Conservation (phyloP, 2,888 invertebrate genomes). For the Penaeus monodon region DNA sequence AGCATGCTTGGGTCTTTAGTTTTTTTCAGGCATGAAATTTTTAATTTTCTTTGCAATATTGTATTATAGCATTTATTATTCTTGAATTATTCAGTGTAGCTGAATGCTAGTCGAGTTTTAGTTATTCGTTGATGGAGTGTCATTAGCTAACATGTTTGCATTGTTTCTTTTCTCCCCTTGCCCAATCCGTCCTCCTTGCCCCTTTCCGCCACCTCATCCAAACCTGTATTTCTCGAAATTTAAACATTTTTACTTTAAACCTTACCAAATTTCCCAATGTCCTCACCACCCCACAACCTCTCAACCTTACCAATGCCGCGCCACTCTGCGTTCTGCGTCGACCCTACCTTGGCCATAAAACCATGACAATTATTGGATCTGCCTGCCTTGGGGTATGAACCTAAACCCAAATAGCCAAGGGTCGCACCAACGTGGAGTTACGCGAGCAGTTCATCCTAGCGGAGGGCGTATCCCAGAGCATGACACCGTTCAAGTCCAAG, state of each 20-base stretch:
- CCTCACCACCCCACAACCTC: constrained; percentile 20
- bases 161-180: constrained; percentile 58
- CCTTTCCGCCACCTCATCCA: constrained; percentile 14
- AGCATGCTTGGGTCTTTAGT: constrained; percentile 58
- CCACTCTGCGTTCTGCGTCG: constrained; percentile 56
- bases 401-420: constrained; percentile 82
- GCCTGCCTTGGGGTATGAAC: constrained; percentile 19
- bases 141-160: constrained; percentile 62
- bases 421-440: constrained; percentile 99
- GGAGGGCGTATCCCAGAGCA: constrained; percentile 97
- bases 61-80: constrained; percentile 51
- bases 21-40: constrained; percentile 51
- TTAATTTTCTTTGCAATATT: constrained; percentile 51
- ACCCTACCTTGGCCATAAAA: constrained; percentile 53
- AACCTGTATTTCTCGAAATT: no score
- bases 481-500: constrained; percentile 98
- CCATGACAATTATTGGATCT: constrained; percentile 23
- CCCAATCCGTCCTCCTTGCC: constrained; percentile 19
- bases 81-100: constrained; percentile 45
- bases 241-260: no score
- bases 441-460: constrained; percentile 99
- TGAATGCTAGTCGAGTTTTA: constrained; percentile 51
- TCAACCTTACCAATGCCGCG: constrained; percentile 45
- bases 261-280: not conserved
- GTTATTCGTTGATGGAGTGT: constrained; percentile 58